Conservation (phyloP, 2,797 vertebrate species). For the Podargus strigoides region DNA sequence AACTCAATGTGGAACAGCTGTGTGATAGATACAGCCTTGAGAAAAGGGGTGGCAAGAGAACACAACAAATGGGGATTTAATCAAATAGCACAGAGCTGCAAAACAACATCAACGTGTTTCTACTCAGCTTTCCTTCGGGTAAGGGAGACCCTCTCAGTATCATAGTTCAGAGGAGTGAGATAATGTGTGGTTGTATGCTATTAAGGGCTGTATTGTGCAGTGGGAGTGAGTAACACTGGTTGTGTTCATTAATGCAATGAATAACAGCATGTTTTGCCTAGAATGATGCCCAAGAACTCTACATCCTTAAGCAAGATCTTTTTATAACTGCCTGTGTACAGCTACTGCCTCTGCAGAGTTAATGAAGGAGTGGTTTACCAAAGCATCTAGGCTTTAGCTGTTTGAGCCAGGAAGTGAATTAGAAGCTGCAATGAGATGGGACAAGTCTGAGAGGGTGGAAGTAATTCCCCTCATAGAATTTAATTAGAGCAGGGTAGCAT, state of each 20-base stretch:
- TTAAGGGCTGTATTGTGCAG: neutral
- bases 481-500: neutral
- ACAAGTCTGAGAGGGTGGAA: neutral
- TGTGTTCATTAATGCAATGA: neutral
- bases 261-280: neutral
- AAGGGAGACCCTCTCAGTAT: neutral
- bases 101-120: neutral
- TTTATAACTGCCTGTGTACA: neutral
- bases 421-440: neutral
- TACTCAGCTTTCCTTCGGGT: neutral
- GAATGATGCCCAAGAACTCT: neutral
- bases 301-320: neutral
- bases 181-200: neutral
- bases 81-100: neutral
- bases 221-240: neutral
- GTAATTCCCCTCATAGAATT: neutral
- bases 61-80: constrained; percentile 15
- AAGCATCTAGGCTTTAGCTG: neutral
- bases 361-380: neutral
- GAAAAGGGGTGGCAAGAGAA: constrained; percentile 46
- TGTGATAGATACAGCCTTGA: constrained; percentile 45
- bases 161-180: neutral
- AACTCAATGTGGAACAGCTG: constrained; percentile 55
- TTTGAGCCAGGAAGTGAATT: neutral
- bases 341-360: neutral